These are phyloP conservation scores for Drosophila longiperda DNA, from an alignment of 2,888 invertebrate species.

Conservation along the genomic window DNA sequence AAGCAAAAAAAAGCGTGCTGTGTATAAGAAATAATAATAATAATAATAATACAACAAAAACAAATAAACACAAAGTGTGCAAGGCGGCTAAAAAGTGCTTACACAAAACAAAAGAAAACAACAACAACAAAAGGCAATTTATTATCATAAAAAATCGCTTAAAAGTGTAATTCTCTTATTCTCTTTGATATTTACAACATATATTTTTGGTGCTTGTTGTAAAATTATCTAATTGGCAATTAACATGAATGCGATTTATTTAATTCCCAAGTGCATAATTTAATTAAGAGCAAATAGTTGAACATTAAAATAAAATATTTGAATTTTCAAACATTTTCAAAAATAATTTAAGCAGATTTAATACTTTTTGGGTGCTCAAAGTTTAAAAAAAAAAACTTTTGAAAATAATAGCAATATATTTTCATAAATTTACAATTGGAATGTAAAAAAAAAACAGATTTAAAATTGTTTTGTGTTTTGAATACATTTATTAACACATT, in stretches of 20 bases:
- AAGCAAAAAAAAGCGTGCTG: constrained; percentile 46
- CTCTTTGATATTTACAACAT: neutral
- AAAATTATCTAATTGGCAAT: neutral
- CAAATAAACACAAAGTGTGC: constrained; percentile 34
- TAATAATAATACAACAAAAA: constrained; percentile 18
- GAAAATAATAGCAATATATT: neutral
- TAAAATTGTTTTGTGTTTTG: neutral
- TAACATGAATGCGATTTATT: constrained; percentile 10
- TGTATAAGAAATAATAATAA: constrained; percentile 35
- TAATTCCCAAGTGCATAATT: neutral
- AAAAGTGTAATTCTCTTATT: constrained; percentile 18
- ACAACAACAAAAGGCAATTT: constrained; percentile 49
- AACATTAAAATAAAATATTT: neutral
- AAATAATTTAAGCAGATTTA: neutral
- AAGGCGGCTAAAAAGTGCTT: constrained; percentile 50
- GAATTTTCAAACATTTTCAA: neutral
- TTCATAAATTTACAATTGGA: neutral
- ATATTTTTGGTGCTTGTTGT: neutral
- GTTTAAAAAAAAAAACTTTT: neutral
- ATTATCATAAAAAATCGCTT: constrained; percentile 24
- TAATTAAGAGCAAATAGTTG: neutral
- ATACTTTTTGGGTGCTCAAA: neutral
- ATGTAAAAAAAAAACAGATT: neutral
- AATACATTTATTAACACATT: neutral
- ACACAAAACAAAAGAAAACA: constrained; percentile 21